These are phyloP conservation scores for Gadopsis bispinosus DNA, from an alignment of 2,797 vertebrate species.

Conservation along the genomic window DNA sequence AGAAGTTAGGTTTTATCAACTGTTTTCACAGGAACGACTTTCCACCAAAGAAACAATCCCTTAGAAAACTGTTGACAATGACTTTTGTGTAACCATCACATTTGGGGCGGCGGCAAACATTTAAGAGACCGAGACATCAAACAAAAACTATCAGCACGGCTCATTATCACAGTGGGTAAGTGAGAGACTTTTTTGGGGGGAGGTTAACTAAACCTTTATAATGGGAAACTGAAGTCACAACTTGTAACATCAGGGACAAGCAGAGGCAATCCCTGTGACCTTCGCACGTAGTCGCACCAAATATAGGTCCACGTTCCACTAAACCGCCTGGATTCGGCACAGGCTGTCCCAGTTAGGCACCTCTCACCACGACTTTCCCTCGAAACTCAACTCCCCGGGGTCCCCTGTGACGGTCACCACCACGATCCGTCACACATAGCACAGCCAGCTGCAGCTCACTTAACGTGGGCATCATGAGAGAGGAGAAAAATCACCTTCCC, in stretches of 20 bases:
- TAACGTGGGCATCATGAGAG: background rate
- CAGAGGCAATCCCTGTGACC: slow-evolving; percentile 16
- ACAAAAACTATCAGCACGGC: background rate
- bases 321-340: slow-evolving; percentile 44
- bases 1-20: background rate
- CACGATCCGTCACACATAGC: slow-evolving; percentile 43
- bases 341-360: slow-evolving; percentile 67
- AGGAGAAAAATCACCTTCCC: background rate
- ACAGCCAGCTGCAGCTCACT: slow-evolving; percentile 30
- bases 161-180: background rate
- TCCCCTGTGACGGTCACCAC: slow-evolving; percentile 23
- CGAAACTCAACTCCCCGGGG: slow-evolving; percentile 38
- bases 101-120: background rate
- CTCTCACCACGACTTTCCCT: slow-evolving; percentile 33
- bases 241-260: background rate
- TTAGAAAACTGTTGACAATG: background rate
- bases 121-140: background rate
- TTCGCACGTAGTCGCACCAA: slow-evolving; percentile 33
- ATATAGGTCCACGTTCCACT: slow-evolving; percentile 52
- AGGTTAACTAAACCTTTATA: background rate
- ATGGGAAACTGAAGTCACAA: background rate
- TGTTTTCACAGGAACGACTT: background rate
- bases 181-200: background rate
- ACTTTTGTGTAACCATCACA: background rate
- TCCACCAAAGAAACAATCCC: background rate